Conservation (phyloP, 1,140 invertebrate species). For the Metaphire vulgaris region DNA sequence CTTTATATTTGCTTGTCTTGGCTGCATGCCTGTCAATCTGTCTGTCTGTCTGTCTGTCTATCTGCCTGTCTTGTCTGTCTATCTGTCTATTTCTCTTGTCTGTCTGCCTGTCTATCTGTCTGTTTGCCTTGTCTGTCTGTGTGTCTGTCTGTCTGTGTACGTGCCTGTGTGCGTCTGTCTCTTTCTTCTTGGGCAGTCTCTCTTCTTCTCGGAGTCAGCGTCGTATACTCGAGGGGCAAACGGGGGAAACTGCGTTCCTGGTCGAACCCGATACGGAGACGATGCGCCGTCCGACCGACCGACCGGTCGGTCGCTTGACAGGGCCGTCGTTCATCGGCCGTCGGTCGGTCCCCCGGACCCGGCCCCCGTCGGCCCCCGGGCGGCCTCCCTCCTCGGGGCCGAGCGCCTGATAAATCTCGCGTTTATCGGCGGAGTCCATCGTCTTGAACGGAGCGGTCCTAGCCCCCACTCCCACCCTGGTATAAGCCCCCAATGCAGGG, state of each 20-base stretch:
- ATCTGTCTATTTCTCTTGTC: not conserved
- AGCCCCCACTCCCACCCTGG: not conserved
- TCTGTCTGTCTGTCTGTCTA: not conserved
- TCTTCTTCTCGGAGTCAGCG: too few relatives aligned
- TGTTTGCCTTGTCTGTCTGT: not conserved
- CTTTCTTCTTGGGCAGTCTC: not conserved
- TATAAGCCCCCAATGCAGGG: not conserved
- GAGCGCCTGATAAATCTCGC: not conserved
- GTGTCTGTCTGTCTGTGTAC: not conserved
- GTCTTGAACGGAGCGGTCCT: too few relatives aligned
- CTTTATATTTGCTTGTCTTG: too few relatives aligned
- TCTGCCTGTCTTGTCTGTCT: not conserved
- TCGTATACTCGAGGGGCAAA: not conserved
- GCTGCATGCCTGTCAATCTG: not conserved
- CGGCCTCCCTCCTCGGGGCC: too few relatives aligned
- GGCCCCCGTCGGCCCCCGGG: not conserved
- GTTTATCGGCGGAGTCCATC: not conserved
- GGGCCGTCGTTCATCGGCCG: not conserved
- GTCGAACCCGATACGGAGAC: not conserved
- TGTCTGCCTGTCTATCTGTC: not conserved
- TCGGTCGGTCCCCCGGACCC: not conserved
- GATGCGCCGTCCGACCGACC: not conserved
- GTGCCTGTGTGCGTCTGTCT: not conserved
- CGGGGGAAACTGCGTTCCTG: not conserved
- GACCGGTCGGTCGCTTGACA: not conserved